A percentile compares a stretch with the other conserved stretches of the same genome.
phyloP scores from a whole-genome alignment of 2,113 vertebrate genomes.

The Cavia porcellus region DNA sequence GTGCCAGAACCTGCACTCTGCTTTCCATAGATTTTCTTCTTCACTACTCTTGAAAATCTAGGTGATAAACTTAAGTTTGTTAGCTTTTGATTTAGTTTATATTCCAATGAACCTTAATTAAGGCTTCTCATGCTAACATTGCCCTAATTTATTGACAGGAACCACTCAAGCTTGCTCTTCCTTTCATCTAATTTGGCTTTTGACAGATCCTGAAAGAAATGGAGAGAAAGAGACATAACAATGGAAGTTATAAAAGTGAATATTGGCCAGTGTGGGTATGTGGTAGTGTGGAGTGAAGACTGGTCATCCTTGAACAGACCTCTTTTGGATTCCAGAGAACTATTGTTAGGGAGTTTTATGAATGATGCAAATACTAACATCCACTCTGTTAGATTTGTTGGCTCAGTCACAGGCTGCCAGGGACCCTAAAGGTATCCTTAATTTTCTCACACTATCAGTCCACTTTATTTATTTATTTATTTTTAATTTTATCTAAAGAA shows the following conservation, averaged over 20 bases:
- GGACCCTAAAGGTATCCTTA: background rate
- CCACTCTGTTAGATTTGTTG: background rate
- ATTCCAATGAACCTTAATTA: conserved; percentile 31
- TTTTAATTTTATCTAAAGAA: too few relatives aligned
- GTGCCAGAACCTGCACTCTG: background rate
- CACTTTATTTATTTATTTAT: too few relatives aligned
- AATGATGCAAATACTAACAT: background rate
- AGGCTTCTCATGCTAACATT: background rate
- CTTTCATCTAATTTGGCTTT: background rate
- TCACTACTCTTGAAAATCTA: background rate
- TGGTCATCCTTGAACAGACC: background rate
- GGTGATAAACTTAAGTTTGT: background rate
- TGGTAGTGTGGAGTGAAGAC: background rate
- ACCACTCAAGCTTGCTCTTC: background rate
- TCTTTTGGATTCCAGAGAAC: background rate
- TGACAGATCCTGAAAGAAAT: background rate
- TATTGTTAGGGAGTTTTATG: background rate
- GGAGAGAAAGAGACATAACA: background rate
- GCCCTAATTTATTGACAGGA: background rate
- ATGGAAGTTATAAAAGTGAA: background rate
- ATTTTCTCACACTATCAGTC: background rate
- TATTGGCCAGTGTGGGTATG: background rate
- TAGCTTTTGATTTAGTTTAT: background rate
- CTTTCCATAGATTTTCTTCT: background rate
- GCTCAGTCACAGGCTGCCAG: background rate